phyloP scores from a whole-genome alignment of 2,888 invertebrate species.

The Hesperia comma region DNA sequence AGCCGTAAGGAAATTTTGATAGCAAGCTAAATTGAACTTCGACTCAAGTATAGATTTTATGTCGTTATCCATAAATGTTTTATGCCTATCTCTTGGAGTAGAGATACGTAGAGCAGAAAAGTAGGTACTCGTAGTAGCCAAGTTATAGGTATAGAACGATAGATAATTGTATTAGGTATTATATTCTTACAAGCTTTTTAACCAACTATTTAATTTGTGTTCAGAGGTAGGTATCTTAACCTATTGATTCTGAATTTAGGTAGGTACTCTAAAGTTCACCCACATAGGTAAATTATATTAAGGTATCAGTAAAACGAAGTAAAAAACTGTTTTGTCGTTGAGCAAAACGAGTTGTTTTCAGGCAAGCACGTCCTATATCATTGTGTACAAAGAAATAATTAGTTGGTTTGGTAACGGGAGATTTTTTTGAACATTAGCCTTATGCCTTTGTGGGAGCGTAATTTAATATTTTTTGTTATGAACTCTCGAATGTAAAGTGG shows the following conservation, averaged over 20 bases:
- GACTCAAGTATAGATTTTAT: too few relatives aligned
- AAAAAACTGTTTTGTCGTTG: slow-evolving; percentile 70
- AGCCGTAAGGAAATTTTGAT: too few relatives aligned
- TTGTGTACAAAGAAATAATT: slow-evolving; percentile 80
- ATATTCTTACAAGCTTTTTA: too few relatives aligned
- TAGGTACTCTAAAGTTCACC: slow-evolving; percentile 18
- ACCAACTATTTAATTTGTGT: neutral
- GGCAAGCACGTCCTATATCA: slow-evolving; percentile 71
- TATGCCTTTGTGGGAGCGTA: slow-evolving; percentile 72
- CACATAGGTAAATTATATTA: slow-evolving; percentile 39
- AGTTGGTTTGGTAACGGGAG: slow-evolving; percentile 76
- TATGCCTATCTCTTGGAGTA: too few relatives aligned
- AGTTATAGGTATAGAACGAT: too few relatives aligned
- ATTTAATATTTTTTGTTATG: slow-evolving; percentile 81
- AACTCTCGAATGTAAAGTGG: slow-evolving; percentile 64
- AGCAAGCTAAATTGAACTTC: too few relatives aligned
- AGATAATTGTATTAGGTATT: too few relatives aligned
- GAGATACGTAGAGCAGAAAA: too few relatives aligned
- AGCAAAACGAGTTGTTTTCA: slow-evolving; percentile 78
- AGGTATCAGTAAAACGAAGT: slow-evolving; percentile 64
- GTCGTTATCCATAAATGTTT: too few relatives aligned
- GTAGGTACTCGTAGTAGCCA: too few relatives aligned
- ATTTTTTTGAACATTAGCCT: slow-evolving; percentile 66
- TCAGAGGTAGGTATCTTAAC: neutral
- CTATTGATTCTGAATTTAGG: neutral